Base-by-base conservation (phyloP, 2,888 invertebrate species). In the Agonopterix heracliana region DNA sequence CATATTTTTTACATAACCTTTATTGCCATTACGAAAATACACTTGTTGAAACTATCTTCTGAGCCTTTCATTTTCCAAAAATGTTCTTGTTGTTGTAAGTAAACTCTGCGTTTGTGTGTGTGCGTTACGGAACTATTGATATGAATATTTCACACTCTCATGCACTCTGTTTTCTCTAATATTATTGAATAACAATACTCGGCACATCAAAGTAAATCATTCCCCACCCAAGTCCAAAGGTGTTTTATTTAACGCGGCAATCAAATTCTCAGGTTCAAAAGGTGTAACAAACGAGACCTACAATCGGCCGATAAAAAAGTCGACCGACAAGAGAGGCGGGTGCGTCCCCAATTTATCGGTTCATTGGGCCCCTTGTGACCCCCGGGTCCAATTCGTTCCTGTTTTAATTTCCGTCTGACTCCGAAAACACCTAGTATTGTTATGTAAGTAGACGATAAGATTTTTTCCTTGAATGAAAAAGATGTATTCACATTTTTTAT, bases 341-440 rank as follows among this genome's bases (percentile, higher is more conserved):
- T 26, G 44, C 11, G 48, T 48, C 53, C 51, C 50, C 66, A 68
- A 71, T 72, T 71, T 68, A 71, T 68, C 64, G 71, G 61, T 66
- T 66, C 63, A 66, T 62, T 59, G 61, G 63, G 54, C 54, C 64
- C 54, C 59, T 55, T 53, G 45, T 46, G 50, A 63, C 70, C 64
- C 68, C 12, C 10, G 64, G 59, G 70, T 41, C 53, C 60, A 50
- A 64, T 70, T 62, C 57, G 46, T 59, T 45, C 59, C 56, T 59
- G 63, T 68, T 70, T 70, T 70, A 66, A 70, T 66, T 70, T 69
- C 63, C 61, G 55, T 51, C 54, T 59, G 59, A 63, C 45, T 14
- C 35, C 12, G 14, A 13, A 36, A 45, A 45, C 11, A 12, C 14
- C n/a, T 34, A 34, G 34, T 12, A 44, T 44, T 44, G 12, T 17